Conservation (phyloP, 2,113 vertebrate genomes). For the Trematomus loennbergii region DNA sequence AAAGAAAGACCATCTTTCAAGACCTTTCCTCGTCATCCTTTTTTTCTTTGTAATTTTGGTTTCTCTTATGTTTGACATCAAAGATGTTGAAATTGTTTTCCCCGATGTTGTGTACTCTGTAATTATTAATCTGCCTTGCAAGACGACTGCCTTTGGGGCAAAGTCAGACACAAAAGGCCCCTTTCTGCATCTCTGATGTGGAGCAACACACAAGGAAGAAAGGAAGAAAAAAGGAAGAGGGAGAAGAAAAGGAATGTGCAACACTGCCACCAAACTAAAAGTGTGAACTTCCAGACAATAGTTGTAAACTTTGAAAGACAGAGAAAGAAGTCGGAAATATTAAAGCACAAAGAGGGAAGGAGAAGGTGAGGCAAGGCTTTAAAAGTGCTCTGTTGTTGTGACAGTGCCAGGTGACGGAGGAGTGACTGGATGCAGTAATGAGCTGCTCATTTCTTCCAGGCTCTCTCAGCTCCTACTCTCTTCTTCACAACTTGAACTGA, state of each 20-base stretch:
- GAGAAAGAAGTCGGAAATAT: slow-evolving; percentile 31
- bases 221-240: slow-evolving; percentile 30
- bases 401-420: slow-evolving; percentile 59
- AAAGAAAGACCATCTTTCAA: slow-evolving; percentile 74
- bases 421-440: slow-evolving; percentile 67
- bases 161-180: slow-evolving; percentile 83
- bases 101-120: slow-evolving; percentile 85
- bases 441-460: slow-evolving; percentile 58
- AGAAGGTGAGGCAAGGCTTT: slow-evolving; percentile 46
- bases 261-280: slow-evolving; percentile 66
- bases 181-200: slow-evolving; percentile 79
- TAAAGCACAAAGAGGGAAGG: slow-evolving; percentile 36
- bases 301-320: slow-evolving; percentile 70
- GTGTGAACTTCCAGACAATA: slow-evolving; percentile 76
- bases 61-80: slow-evolving; percentile 86
- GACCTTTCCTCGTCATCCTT: slow-evolving; percentile 77
- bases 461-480: slow-evolving; percentile 43
- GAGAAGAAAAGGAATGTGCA: slow-evolving; percentile 33
- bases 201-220: slow-evolving; percentile 66
- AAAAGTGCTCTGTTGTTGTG: slow-evolving; percentile 54
- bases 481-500: slow-evolving; percentile 64
- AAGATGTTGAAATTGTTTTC: slow-evolving; percentile 84
- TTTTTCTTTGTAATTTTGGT: slow-evolving; percentile 85
- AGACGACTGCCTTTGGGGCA: slow-evolving; percentile 81
- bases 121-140: slow-evolving; percentile 87